A percentile compares a stretch with the other conserved stretches of the same genome.
Conservation (phyloP, 1,140 invertebrate species). For the Chrysomallon squamiferum region DNA sequence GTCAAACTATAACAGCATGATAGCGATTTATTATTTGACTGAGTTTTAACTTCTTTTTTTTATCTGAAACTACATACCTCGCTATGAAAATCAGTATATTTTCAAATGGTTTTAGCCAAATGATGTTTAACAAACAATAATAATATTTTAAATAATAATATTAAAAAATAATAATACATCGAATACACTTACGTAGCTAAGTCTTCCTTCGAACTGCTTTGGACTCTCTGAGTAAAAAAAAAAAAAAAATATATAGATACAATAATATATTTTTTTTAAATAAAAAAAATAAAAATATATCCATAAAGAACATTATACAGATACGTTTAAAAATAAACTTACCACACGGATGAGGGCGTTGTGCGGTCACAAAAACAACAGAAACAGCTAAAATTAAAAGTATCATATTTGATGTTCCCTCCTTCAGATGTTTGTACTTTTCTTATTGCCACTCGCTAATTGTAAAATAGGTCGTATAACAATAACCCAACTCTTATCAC, state of each 20-base stretch:
- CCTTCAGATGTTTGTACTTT: no score
- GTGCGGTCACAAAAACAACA: neutral
- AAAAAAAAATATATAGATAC: neutral
- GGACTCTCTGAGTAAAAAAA: slow-evolving; percentile 9
- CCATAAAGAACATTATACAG: neutral
- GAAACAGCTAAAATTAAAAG: neutral
- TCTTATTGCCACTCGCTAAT: no score
- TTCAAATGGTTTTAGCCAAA: no score
- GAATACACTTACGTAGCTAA: slow-evolving; percentile 4
- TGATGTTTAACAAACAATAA: no score
- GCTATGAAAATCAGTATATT: no score
- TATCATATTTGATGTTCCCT: neutral
- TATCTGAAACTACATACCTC: no score
- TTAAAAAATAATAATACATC: no score
- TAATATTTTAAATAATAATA: no score
- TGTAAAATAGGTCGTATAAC: no score
- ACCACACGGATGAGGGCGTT: neutral
- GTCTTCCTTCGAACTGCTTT: neutral
- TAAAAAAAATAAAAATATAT: neutral
- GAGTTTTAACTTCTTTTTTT: no score
- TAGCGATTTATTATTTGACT: no score
- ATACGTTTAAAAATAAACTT: neutral
- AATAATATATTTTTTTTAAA: neutral
- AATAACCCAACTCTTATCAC: no score
- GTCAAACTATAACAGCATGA: slow-evolving; percentile 16